Conservation (phyloP, 2,888 invertebrate species). For the Cantharis lateralis region DNA sequence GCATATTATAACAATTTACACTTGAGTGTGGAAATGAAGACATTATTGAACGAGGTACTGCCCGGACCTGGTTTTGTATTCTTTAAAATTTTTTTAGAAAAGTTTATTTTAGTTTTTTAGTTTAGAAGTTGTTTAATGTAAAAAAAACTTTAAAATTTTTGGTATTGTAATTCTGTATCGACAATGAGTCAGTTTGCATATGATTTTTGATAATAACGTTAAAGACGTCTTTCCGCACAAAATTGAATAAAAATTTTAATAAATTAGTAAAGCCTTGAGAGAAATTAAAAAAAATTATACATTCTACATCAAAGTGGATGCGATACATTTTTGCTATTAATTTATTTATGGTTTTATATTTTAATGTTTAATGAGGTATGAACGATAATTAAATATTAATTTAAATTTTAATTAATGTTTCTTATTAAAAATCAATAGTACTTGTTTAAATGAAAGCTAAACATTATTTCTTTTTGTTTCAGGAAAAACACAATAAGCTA, state of each 20-base stretch:
- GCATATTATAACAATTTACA: neutral
- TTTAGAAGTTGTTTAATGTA: no score
- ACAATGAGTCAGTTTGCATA: no score
- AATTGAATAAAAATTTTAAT: neutral
- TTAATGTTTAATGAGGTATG: neutral
- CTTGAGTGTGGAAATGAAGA: no score
- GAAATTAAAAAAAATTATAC: neutral
- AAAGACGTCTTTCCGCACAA: no score
- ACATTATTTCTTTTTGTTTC: conserved; percentile 6
- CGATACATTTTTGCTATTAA: neutral
- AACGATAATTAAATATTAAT: neutral
- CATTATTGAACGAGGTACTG: no score
- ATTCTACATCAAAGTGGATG: neutral
- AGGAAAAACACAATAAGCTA: conserved; percentile 28
- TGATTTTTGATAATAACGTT: no score
- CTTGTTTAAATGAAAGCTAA: neutral
- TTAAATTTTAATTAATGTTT: neutral
- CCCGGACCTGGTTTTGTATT: no score
- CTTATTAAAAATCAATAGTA: neutral
- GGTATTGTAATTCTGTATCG: no score
- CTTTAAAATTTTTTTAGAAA: no score
- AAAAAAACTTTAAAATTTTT: no score
- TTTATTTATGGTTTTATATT: neutral
- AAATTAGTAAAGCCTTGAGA: neutral
- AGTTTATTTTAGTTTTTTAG: no score